A percentile compares a stretch with the other conserved stretches of the same genome.
Evolutionary conservation across 2,888 invertebrate species (phyloP).

Genomic region (Esperia sulphurella): DNA sequence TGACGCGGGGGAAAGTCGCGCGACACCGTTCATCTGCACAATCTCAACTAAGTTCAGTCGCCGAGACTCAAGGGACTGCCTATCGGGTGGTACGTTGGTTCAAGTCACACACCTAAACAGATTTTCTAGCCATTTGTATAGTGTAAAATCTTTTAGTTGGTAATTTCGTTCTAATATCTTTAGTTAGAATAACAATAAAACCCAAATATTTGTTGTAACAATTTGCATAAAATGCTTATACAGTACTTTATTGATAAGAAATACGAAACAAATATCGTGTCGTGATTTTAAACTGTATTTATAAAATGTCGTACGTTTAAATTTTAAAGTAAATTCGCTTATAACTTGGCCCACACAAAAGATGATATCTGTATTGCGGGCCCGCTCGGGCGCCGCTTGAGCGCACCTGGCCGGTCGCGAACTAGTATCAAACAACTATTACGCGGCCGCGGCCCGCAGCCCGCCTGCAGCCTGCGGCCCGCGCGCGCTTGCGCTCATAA

Average conservation of each 20-base stretch:
- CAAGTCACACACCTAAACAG: neutral
- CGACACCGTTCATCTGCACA: slow-evolving; percentile 28
- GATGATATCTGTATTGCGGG: slow-evolving; percentile 2
- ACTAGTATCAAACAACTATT: slow-evolving; percentile 22
- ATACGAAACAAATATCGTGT: too few species aligned
- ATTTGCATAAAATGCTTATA: too few species aligned
- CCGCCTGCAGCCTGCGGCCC: neutral
- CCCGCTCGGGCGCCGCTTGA: neutral
- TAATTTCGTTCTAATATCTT: too few species aligned
- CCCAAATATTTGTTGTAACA: too few species aligned
- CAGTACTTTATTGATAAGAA: too few species aligned
- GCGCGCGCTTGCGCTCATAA: slow-evolving; percentile 6
- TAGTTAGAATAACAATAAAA: too few species aligned
- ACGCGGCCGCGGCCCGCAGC: slow-evolving; percentile 5
- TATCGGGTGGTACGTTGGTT: slow-evolving; percentile 2
- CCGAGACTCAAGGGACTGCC: slow-evolving; percentile 14
- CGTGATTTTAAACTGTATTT: too few species aligned
- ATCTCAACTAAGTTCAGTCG: slow-evolving; percentile 32
- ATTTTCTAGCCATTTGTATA: neutral
- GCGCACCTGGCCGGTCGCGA: slow-evolving; percentile 15
- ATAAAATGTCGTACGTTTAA: too few species aligned
- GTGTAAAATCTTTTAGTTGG: too few species aligned
- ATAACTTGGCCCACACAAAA: neutral
- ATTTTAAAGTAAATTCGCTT: neutral
- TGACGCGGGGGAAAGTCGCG: neutral